Evolutionary conservation across 2,113 vertebrate species (phyloP).

Genomic region (Pholis gunnellus): DNA sequence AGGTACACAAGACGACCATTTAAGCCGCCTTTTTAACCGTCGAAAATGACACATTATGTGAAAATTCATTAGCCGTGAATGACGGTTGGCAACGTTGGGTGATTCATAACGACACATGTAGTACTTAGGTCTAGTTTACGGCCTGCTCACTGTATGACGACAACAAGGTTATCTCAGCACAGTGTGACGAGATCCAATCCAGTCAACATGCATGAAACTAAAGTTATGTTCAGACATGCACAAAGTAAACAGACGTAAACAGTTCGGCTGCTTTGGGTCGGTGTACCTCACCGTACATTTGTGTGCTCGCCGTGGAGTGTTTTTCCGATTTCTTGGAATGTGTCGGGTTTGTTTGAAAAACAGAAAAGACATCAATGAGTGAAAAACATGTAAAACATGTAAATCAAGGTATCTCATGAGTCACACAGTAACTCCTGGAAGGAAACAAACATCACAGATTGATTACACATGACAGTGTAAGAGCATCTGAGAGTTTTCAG

Average conservation of each 20-base stretch:
- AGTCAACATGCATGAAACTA: neutral
- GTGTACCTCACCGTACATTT: neutral
- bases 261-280: too few relatives aligned
- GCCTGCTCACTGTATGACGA: constrained; percentile 15
- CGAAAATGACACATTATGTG: constrained; percentile 12
- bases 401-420: constrained; percentile 10
- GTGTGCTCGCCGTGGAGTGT: neutral
- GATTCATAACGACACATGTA: constrained; percentile 20
- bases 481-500: neutral
- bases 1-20: constrained; percentile 13
- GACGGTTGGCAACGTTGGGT: neutral
- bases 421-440: constrained; percentile 3
- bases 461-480: neutral
- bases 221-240: neutral
- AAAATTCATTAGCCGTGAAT: constrained; percentile 20
- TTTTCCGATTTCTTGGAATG: neutral
- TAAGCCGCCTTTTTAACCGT: neutral
- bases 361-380: too few relatives aligned
- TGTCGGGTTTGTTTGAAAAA: neutral
- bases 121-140: constrained; percentile 23
- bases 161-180: constrained; percentile 13
- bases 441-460: neutral
- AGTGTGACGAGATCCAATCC: neutral
- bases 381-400: too few relatives aligned
- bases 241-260: neutral